Conservation (phyloP, 2,888 invertebrate species). For the Microctonus aethiopoides region DNA sequence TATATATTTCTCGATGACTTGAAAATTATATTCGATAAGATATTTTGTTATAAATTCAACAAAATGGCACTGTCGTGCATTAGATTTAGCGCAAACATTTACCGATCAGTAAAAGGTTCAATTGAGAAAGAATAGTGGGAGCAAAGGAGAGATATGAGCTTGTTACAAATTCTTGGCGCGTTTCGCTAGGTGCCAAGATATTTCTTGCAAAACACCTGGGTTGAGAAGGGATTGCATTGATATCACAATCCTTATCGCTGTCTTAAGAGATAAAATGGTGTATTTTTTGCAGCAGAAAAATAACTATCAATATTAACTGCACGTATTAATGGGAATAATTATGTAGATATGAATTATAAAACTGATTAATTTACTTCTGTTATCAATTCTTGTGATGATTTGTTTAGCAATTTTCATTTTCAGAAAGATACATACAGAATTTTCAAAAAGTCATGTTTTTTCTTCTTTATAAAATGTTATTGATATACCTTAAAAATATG, state of each 20-base stretch:
- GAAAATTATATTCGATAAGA: conserved; percentile 29
- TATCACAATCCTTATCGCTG: conserved; percentile 5
- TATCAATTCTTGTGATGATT: no score
- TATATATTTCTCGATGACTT: conserved; percentile 7
- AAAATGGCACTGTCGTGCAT: conserved; percentile 22
- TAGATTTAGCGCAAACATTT: background rate
- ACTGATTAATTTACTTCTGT: no score
- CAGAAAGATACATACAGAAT: no score
- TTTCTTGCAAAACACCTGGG: conserved; percentile 14
- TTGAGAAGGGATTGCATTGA: conserved; percentile 18
- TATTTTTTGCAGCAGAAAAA: no score
- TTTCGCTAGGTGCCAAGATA: conserved; percentile 23
- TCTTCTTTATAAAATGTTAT: no score
- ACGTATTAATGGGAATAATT: no score
- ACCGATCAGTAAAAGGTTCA: background rate
- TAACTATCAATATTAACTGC: no score
- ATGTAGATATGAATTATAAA: no score
- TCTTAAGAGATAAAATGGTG: background rate
- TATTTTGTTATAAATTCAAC: conserved; percentile 40
- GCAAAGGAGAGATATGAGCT: conserved; percentile 3
- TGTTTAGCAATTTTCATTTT: no score
- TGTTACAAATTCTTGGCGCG: conserved; percentile 24
- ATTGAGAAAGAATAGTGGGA: background rate
- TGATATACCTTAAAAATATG: no score
- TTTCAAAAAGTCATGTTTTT: no score